A percentile compares a stretch with the other conserved stretches of the same genome.
These are phyloP conservation scores for Leucophenga maculata DNA, from an alignment of 2,888 invertebrate species.

Conservation along the genomic window DNA sequence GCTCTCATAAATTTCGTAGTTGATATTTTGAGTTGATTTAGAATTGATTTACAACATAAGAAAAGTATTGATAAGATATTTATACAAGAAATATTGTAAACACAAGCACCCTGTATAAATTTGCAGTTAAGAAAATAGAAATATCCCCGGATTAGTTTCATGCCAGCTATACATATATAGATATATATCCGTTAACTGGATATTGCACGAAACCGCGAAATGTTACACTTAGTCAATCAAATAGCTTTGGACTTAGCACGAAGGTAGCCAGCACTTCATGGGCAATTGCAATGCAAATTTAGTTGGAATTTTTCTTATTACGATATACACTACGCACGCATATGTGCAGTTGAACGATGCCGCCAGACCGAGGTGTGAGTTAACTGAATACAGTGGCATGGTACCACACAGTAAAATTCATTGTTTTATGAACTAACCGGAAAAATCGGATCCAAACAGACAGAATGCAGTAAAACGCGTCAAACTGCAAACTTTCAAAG, in stretches of 20 bases:
- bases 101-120: too few relatives aligned
- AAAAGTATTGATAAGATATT: too few relatives aligned
- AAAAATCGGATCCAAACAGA: too few relatives aligned
- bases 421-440: too few relatives aligned
- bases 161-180: not conserved
- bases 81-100: too few relatives aligned
- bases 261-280: too few relatives aligned
- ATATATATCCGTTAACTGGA: not conserved
- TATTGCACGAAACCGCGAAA: slow-evolving; percentile 56
- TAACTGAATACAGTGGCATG: slow-evolving; percentile 40
- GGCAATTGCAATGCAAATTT: slow-evolving; percentile 10
- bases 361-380: not conserved
- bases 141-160: not conserved
- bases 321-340: slow-evolving; percentile 20
- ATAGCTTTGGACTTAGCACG: too few relatives aligned
- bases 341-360: not conserved
- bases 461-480: not conserved
- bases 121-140: not conserved
- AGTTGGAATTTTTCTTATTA: not conserved
- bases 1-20: slow-evolving; percentile 30
- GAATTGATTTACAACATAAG: too few relatives aligned
- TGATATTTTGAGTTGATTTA: too few relatives aligned
- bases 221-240: slow-evolving; percentile 41
- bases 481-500: not conserved
- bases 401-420: too few relatives aligned